Evolutionary conservation across 2,113 vertebrate genomes (phyloP).

Genomic region (Nothoprocta pentlandii): DNA sequence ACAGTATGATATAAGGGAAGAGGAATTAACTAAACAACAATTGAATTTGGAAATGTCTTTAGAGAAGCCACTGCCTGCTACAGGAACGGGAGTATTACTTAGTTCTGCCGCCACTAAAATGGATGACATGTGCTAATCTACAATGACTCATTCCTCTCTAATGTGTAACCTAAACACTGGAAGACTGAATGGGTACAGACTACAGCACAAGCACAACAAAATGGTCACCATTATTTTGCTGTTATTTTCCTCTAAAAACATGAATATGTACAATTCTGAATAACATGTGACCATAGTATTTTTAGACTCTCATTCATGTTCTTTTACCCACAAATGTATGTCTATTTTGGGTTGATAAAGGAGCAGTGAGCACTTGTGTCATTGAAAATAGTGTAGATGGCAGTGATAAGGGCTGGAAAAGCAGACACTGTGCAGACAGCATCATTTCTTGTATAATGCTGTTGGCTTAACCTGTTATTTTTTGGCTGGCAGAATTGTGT

Average conservation of each 20-base stretch:
- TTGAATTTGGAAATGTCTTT: constrained; percentile 72
- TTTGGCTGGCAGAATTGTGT: not conserved
- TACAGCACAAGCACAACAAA: not conserved
- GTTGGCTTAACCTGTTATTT: fast-evolving
- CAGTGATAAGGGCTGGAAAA: not conserved
- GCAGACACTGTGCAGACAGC: not conserved
- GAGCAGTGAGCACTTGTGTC: not conserved
- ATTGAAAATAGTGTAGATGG: fast-evolving
- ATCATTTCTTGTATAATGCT: not conserved
- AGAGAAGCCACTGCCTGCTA: constrained; percentile 52
- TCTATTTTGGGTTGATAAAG: not conserved
- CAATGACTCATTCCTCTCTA: constrained; percentile 29
- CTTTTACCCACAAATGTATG: not conserved
- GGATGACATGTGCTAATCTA: constrained; percentile 45
- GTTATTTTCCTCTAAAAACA: not conserved
- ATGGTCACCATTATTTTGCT: not conserved
- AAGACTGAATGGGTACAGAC: not conserved
- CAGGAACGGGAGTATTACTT: constrained; percentile 58
- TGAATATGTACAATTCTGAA: not conserved
- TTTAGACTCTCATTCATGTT: not conserved
- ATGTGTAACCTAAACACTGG: constrained; percentile 40
- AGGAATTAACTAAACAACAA: constrained; percentile 65
- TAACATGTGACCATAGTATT: not conserved
- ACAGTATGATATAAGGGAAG: constrained; percentile 51
- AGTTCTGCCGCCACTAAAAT: constrained; percentile 57